A percentile compares a stretch with the other conserved stretches of the same genome.
Evolutionary conservation across 1,140 invertebrate species (phyloP).

Genomic region (Araneus ventricosus): DNA sequence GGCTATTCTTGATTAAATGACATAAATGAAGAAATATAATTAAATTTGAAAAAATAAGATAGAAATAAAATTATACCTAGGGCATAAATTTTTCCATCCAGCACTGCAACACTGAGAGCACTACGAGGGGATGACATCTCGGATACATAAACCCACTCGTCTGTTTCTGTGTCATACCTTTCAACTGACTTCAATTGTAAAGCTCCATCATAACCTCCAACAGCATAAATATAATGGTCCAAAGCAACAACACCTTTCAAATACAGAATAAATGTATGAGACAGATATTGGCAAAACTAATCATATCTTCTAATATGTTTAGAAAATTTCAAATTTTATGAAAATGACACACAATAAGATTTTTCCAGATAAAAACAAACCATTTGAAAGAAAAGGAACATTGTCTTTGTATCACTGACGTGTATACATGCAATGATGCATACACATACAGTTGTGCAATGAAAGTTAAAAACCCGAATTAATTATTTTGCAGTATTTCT

Average conservation of each 20-base stretch:
- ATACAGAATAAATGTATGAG: conserved; percentile 78
- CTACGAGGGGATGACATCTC: conserved; percentile 98
- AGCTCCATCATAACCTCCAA: conserved; percentile 96
- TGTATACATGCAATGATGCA: too few species aligned
- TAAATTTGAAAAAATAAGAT: background rate
- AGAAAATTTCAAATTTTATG: too few species aligned
- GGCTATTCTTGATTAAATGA: too few species aligned
- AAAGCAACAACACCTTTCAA: conserved; percentile 94
- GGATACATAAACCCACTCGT: conserved; percentile 98
- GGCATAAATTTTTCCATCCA: conserved; percentile 97
- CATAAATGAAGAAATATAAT: background rate
- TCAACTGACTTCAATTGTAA: conserved; percentile 98
- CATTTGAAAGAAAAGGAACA: too few species aligned
- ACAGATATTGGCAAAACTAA: background rate
- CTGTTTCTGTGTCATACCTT: conserved; percentile 96
- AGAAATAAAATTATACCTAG: conserved; percentile 87
- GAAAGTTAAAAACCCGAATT: too few species aligned
- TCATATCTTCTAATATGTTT: too few species aligned
- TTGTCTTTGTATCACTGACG: too few species aligned
- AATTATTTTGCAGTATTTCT: too few species aligned
- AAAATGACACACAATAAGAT: too few species aligned
- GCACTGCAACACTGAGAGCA: conserved; percentile 97
- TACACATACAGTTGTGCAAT: too few species aligned
- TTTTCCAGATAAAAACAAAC: too few species aligned
- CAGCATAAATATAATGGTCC: conserved; percentile 98